Evolutionary conservation across 2,113 vertebrate species (phyloP), one percentile per base, ranked within the genome.

Genomic region (Bungarus multicinctus): DNA sequence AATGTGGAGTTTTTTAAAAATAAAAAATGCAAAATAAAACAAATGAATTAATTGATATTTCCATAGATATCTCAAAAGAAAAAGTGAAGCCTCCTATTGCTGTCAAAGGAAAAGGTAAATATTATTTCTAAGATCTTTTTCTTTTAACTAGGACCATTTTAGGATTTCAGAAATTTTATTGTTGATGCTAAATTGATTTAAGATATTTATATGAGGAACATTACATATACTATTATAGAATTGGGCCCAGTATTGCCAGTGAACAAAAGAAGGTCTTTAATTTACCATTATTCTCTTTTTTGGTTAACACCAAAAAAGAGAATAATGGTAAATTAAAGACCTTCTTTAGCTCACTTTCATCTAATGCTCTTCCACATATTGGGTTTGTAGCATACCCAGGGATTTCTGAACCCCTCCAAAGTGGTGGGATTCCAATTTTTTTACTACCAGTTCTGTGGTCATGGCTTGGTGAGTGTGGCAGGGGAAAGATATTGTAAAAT

Each of bases 101-200:
- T 86, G 14, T 18, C 88, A 87, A 90, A 94, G 85, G 47, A 69
- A 90, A 57, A 90, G 88, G 93, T 91, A 93, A 91, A 30, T 18
- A 18, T 14, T 0, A 86, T 64, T 90, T 54, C 8, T 87, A 25
- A 87, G 89, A 8, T 16, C 47, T 3, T 53, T n/a, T 92, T 47
- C 16, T n/a, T 43, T 45, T 89, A 57, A 23, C 43, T 23, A 25
- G 9, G 2, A 14, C 39, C 55, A 95, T 86, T 85, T 43, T 91
- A 86, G 6, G 52, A 91, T 86, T 89, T 45, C 18, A 91, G 27
- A 86, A 91, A 86, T 2, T 2, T 16, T 57, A 85, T 45, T 81
- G 34, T 81, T 81, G 52, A 12, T 85, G 39, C 8, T 30, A 50
- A 89, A 57, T 34, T 30, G 25, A 85, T 39, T 91, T 86, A 58